Base-by-base conservation (phyloP, 1,140 invertebrate genomes). In the Penaeus vannamei region DNA sequence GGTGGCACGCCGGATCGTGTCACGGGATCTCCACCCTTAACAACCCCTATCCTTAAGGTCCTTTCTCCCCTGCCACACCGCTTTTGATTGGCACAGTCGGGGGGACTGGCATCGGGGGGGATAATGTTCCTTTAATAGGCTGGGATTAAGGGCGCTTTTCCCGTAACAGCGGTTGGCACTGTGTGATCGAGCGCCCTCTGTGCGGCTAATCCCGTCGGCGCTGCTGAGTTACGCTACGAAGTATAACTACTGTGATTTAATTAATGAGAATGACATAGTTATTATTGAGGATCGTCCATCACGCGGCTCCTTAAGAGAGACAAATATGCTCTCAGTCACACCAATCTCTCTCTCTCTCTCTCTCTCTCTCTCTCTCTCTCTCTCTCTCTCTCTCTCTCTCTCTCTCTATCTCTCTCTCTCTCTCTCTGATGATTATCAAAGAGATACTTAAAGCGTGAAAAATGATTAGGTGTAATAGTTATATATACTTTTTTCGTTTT, bases 201-300 rank as follows among this genome's bases (percentile, higher is more conserved):
- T 83, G 81, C 19, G 81, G 81, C 29, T 83, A 83, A 83, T 64
- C 36, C 81, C 32, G n/a, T 60, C n/a, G 59, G 62, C 29, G 81
- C 81, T 83, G 81, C 81, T 59, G 81, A 62, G 81, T 83, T 83
- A 83, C 81, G 81, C 60, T 83, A 83, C 81, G 29, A 53, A 62
- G 59, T 64, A 83, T 29, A 83, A 83, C 81, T 26, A 64, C 81
- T 83, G 81, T 61, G 59, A 83, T 62, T 83, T 83, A 64, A 83
- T 83, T 83, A 83, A 83, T 83, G 59, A 83, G 60, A 83, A 64
- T 83, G 81, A 83, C 81, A 83, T 32, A 83, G n/a, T 36, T 83
- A 29, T 83, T 83, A 64, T 36, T 61, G 59, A 14, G 59, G 81
- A 36, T 61, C 59, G 23, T 83, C n/a, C 4, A 83, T 83, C 81